These are phyloP conservation scores for Okamejei kenojei DNA, from an alignment of 2,797 vertebrate genomes.

Conservation along the genomic window DNA sequence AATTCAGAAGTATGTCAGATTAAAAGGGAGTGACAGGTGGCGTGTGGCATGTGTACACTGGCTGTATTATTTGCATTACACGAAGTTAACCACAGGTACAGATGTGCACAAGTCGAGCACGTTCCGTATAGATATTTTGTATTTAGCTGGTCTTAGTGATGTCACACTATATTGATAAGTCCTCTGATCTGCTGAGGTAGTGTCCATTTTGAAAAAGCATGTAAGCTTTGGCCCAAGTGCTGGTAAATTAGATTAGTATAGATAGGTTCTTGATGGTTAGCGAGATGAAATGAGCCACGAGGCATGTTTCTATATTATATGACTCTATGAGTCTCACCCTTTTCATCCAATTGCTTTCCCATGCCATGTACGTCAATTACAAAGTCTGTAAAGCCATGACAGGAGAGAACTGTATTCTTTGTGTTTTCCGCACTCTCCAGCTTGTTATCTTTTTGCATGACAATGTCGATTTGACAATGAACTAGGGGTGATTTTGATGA, in stretches of 20 bases:
- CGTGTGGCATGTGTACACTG: neutral
- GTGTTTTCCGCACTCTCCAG: neutral
- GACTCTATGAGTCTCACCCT: too few relatives aligned
- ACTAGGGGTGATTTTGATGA: neutral
- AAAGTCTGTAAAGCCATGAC: neutral
- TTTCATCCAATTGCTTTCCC: neutral
- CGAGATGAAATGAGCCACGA: too few relatives aligned
- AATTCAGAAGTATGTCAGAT: conserved; percentile 23
- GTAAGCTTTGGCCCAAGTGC: too few relatives aligned
- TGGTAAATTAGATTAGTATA: too few relatives aligned
- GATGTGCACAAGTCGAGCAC: neutral
- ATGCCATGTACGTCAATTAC: neutral
- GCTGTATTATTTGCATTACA: neutral
- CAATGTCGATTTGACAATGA: neutral
- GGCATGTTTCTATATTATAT: too few relatives aligned
- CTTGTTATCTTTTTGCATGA: neutral
- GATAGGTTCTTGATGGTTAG: too few relatives aligned
- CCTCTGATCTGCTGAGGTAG: neutral
- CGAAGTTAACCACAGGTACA: neutral
- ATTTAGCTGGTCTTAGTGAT: neutral
- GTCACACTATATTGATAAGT: neutral
- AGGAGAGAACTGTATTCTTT: neutral
- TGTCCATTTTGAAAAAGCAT: neutral
- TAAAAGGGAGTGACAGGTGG: conserved; percentile 17
- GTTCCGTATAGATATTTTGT: neutral